A percentile compares a stretch with the other conserved stretches of the same genome.
phyloP scores from a whole-genome alignment of 2,888 invertebrate genomes.

The Heteromyza rotundicornis region DNA sequence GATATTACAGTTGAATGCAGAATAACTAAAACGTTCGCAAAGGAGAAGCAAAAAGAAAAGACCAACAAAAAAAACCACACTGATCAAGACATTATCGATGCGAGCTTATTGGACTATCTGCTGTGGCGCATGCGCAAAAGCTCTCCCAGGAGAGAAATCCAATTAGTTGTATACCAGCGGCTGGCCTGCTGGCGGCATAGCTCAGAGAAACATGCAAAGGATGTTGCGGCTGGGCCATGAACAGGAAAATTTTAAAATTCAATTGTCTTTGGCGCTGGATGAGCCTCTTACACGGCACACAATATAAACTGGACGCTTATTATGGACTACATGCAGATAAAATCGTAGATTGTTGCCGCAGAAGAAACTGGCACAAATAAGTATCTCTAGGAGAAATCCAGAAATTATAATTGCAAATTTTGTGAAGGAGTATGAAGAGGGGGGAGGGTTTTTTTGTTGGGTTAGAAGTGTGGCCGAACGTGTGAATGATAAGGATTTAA shows the following conservation, averaged over 20 bases:
- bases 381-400: no score
- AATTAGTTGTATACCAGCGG: slow-evolving; percentile 46
- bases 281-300: no score
- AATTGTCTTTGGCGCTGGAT: slow-evolving; percentile 40
- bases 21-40: not conserved
- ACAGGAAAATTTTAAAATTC: slow-evolving; percentile 40
- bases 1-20: not conserved
- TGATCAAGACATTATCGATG: slow-evolving; percentile 59
- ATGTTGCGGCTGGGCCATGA: not conserved
- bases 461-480: no score
- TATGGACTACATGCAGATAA: no score
- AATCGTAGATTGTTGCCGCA: no score
- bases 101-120: slow-evolving; percentile 47
- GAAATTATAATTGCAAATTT: no score
- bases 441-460: no score
- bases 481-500: no score
- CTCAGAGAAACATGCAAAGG: slow-evolving; percentile 14
- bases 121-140: slow-evolving; percentile 20
- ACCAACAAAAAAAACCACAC: not conserved
- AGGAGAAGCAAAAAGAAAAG: no score
- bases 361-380: no score
- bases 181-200: slow-evolving; percentile 22
- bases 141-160: slow-evolving; percentile 58
- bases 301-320: no score
- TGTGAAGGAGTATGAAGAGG: no score